Evolutionary conservation across 2,113 vertebrate species (phyloP).

Genomic region (Romanogobio albipinnatus): DNA sequence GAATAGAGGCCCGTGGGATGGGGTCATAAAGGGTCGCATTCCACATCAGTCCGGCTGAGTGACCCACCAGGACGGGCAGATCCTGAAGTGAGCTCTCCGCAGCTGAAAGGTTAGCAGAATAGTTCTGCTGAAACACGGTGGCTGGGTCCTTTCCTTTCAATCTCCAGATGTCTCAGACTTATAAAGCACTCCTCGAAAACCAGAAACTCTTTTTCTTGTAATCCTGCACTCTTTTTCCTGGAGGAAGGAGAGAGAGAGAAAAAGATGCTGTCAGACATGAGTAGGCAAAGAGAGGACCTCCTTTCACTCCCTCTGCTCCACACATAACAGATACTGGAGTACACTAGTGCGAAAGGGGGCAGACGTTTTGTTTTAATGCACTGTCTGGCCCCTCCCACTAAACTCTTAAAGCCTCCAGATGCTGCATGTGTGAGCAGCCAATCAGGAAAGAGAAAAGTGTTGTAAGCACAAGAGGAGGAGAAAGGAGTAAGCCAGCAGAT

Average conservation of each 20-base stretch:
- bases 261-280: slow-evolving; percentile 45
- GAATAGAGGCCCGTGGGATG: slow-evolving; percentile 63
- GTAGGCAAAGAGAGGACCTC: slow-evolving; percentile 14
- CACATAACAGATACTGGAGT: slow-evolving; percentile 60
- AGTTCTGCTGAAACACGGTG: slow-evolving; percentile 51
- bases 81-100: slow-evolving; percentile 30
- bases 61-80: slow-evolving; percentile 58
- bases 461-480: slow-evolving; percentile 51
- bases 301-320: slow-evolving; percentile 34
- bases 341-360: slow-evolving; percentile 69
- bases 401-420: slow-evolving; percentile 59
- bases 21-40: slow-evolving; percentile 74
- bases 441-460: slow-evolving; percentile 62
- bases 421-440: slow-evolving; percentile 63
- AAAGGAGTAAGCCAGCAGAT: slow-evolving; percentile 54
- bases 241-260: slow-evolving; percentile 32
- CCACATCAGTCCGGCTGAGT: slow-evolving; percentile 67
- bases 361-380: slow-evolving; percentile 74
- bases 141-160: neutral
- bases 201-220: slow-evolving; percentile 6
- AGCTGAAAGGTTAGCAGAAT: neutral
- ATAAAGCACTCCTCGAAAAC: slow-evolving; percentile 23
- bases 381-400: slow-evolving; percentile 67
- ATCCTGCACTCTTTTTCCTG: slow-evolving; percentile 38
- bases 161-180: neutral